Conservation (phyloP, 2,888 invertebrate genomes). For the Graphium colonna region DNA sequence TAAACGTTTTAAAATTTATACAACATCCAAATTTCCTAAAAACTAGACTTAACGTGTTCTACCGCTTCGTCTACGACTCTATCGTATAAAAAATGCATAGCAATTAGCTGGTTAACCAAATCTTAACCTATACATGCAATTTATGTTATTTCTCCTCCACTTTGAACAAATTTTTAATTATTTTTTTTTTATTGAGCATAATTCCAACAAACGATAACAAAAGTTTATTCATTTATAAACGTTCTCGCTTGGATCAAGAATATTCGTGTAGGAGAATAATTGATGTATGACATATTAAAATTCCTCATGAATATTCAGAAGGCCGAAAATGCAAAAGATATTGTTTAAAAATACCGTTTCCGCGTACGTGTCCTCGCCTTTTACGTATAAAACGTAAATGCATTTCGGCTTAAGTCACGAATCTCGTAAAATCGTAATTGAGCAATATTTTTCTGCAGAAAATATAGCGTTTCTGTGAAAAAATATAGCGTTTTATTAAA, state of each 20-base stretch:
- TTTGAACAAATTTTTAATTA: too few relatives aligned
- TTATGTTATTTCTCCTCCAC: too few relatives aligned
- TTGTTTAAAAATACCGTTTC: slow-evolving; percentile 25
- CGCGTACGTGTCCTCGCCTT: slow-evolving; percentile 30
- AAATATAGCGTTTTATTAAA: neutral
- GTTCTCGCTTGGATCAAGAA: neutral
- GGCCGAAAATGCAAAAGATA: slow-evolving; percentile 16
- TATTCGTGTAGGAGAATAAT: neutral
- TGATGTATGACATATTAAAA: neutral
- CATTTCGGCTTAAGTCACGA: slow-evolving; percentile 26
- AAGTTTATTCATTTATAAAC: too few relatives aligned
- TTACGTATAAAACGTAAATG: slow-evolving; percentile 1
- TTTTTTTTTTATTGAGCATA: too few relatives aligned
- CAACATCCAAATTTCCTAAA: too few relatives aligned
- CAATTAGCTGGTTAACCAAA: too few relatives aligned
- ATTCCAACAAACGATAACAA: too few relatives aligned
- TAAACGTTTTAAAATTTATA: too few relatives aligned
- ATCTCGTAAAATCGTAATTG: slow-evolving; percentile 1
- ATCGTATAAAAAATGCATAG: too few relatives aligned
- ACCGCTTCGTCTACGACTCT: too few relatives aligned
- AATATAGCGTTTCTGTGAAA: neutral
- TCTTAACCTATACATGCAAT: too few relatives aligned
- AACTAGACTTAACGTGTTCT: too few relatives aligned
- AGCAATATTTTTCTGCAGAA: neutral
- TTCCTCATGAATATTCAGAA: neutral